Base-by-base conservation (phyloP, 2,888 invertebrate genomes). In the Tinea trinotella region DNA sequence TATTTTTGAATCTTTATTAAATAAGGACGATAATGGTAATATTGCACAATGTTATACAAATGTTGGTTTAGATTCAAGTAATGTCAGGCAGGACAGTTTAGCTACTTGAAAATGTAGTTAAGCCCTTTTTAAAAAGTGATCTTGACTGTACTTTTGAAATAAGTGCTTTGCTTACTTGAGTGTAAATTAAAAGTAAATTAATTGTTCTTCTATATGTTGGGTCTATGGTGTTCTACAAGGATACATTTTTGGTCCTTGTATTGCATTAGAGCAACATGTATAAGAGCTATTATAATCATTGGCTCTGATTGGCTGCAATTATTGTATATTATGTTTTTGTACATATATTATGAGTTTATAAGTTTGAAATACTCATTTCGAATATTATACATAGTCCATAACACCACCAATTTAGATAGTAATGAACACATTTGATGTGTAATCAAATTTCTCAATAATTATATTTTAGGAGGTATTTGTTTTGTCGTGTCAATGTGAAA, bases 1-100 rank as follows among this genome's bases (percentile, higher is more conserved):
- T 60, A 92, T 97, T 61, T 95, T 97, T 64, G 88, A 90, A 68
- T 89, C 90, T 34, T 87, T 92, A 62, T 73, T 87, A 54, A 80
- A 81, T 48, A 74, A 80, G 61, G 82, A 84, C 56, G 79, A 76
- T 57, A 82, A 82, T 57, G 80, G 76, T 2, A 80, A 79, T 60
- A 69, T 80, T 58, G 81, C 78, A 55, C 70, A 77, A 63, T 73
- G 75, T 58, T 80, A 76, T 61, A 63, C 69, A 17, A 66, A 68
- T 52, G 65, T 74, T 58, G 72, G 68, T 61, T 61, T 79, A 67
- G 78, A 79, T 59, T 79, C 76, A 70, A 18, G 20, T 19, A 74
- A 74, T 58, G 68, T 76, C 20, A 67, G 73, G 59, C 74, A 78
- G 58, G 83, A 82, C 59, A 79, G 70, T 60, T 70, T 84, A 62